Base-by-base conservation (phyloP, 37 sponge, comb jelly and placozoan species). In the Haliclona indistincta region DNA sequence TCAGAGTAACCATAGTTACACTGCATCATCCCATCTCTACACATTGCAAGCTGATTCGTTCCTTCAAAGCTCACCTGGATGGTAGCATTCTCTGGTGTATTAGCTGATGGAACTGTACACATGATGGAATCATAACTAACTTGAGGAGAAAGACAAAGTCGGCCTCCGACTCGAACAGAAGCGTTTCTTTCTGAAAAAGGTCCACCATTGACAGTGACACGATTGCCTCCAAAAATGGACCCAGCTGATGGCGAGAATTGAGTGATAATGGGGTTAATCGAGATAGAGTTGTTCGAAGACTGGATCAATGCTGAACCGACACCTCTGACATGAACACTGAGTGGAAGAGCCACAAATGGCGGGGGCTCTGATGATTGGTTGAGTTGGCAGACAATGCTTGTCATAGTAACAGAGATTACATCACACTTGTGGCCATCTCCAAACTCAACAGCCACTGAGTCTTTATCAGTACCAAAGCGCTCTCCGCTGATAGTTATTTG, bases 221-320 rank as follows among this genome's bases (percentile, higher is more conserved):
- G 56, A 3, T 83, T 85, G 5, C 91, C 91, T 54, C 92, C 92
- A 0, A 61, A 52, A 23, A 67, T 33, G 3, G 88, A 86, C 0
- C 92, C 88, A 11, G 63, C 36, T 2, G 41, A 26, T 8, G 92
- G 92, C 38, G 56, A 53, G 0, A 87, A 39, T 22, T 51, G 19
- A 1, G 37, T 20, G 42, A 92, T 79, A 23, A 41, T 15, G 15
- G 82, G 77, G 5, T 1, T 38, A 19, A 87, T 10, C 3, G 35
- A 54, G 32, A 87, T 51, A 7, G 72, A 39, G 0, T 71, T 34
- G 1, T 13, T 20, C n/a, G 70, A 37, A 3, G 33, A n/a, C 11
- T 38, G 37, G 13, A 79, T 38, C 1, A 34, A 22, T 32, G 87
- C 87, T 54, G 38, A 15, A 8, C 87, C 87, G 2, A 63, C 38